phyloP scores from a whole-genome alignment of 2,797 vertebrate genomes.

The Sebastes trivittatus region DNA sequence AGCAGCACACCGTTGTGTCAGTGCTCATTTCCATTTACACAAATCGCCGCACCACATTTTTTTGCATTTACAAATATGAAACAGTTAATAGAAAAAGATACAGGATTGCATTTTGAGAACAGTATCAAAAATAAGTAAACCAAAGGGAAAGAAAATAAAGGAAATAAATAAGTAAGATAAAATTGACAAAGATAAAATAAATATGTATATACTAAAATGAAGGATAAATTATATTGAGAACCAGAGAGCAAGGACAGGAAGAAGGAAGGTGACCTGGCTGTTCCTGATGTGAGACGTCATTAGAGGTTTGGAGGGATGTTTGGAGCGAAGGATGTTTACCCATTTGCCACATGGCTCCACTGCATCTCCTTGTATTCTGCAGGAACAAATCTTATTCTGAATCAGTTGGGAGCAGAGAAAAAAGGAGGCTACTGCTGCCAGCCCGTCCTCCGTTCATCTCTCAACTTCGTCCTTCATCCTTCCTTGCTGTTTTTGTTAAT shows the following conservation, averaged over 20 bases:
- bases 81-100: not conserved
- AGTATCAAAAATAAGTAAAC: not conserved
- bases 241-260: slow-evolving; percentile 10
- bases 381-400: slow-evolving; percentile 55
- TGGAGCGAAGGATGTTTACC: slow-evolving; percentile 32
- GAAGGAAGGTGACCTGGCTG: not conserved
- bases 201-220: too few relatives aligned
- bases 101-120: not conserved
- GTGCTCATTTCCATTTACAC: not conserved
- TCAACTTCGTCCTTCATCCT: not conserved
- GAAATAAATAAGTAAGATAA: too few relatives aligned
- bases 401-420: slow-evolving; percentile 58
- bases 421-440: slow-evolving; percentile 51
- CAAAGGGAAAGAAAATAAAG: not conserved
- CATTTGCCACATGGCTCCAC: slow-evolving; percentile 9
- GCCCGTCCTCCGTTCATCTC: not conserved
- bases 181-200: too few relatives aligned
- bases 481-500: slow-evolving; percentile 44
- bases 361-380: slow-evolving; percentile 14
- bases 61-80: not conserved
- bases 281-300: not conserved
- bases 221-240: slow-evolving; percentile 32
- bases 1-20: not conserved
- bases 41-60: not conserved
- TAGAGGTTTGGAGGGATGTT: slow-evolving; percentile 1